These are phyloP conservation scores for Orchestes rusci DNA, from an alignment of 2,888 invertebrate genomes.

Conservation along the genomic window DNA sequence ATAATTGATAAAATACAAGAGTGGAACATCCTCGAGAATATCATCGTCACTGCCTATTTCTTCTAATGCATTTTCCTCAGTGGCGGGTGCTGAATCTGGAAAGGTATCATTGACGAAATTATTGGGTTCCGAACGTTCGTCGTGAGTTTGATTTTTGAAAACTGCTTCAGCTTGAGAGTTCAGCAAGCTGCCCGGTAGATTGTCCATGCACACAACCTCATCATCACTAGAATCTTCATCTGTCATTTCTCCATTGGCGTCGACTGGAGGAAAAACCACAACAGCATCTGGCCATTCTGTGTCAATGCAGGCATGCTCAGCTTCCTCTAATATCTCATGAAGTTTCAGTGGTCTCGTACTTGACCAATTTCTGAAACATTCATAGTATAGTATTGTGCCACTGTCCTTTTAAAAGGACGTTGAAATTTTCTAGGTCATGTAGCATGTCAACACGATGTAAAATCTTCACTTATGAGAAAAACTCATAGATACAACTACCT, in stretches of 20 bases:
- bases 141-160: not conserved
- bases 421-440: too few relatives aligned
- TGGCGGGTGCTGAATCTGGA: not conserved
- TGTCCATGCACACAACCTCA: not conserved
- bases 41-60: too few relatives aligned
- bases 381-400: not conserved
- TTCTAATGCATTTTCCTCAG: not conserved
- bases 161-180: not conserved
- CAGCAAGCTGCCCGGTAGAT: not conserved
- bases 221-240: constrained; percentile 1
- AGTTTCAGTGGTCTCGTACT: constrained; percentile 2
- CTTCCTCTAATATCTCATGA: constrained; percentile 1
- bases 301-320: not conserved
- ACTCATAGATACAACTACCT: too few relatives aligned
- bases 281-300: not conserved
- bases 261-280: constrained; percentile 1
- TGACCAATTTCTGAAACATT: not conserved
- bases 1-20: not conserved
- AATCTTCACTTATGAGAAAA: too few relatives aligned
- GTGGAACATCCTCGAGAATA: not conserved
- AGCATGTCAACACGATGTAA: too few relatives aligned
- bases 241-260: constrained; percentile 1
- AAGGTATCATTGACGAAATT: not conserved
- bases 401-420: not conserved
- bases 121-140: too few relatives aligned